Conservation (phyloP, 2,888 invertebrate species). For the Argyra leucocephala region DNA sequence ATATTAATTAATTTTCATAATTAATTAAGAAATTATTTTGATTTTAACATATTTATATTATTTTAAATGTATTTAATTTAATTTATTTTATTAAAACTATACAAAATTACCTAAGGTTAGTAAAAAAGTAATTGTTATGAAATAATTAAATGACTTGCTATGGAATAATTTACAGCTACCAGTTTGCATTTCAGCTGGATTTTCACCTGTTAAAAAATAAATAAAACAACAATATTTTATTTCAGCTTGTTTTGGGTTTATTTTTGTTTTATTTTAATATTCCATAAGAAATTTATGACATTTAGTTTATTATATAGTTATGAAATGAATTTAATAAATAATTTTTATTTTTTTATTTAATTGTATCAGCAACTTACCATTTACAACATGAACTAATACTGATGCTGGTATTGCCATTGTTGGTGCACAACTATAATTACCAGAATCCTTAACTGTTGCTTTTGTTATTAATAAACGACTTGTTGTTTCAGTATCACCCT, state of each 20-base stretch:
- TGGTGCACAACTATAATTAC: conserved; percentile 84
- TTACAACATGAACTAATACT: conserved; percentile 74
- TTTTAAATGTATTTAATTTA: background rate
- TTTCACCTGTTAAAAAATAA: conserved; percentile 55
- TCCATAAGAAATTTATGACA: background rate
- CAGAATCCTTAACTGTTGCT: conserved; percentile 73
- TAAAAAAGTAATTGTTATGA: background rate
- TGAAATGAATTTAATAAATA: too few species aligned
- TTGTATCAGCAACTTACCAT: conserved; percentile 50
- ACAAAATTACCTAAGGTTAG: background rate
- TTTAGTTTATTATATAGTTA: background rate
- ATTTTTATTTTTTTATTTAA: background rate
- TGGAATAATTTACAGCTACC: conserved; percentile 38
- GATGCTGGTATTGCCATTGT: conserved; percentile 73
- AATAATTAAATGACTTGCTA: background rate
- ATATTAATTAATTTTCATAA: too few species aligned
- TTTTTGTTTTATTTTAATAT: too few species aligned
- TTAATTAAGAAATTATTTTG: too few species aligned
- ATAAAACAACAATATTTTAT: background rate
- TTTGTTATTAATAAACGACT: conserved; percentile 77
- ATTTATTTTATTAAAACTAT: background rate
- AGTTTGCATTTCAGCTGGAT: conserved; percentile 78
- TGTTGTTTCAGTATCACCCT: conserved; percentile 75
- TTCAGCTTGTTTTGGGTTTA: too few species aligned
- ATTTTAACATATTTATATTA: background rate